phyloP scores from a whole-genome alignment of 1,140 invertebrate species.

The Laodelphax striatellus region DNA sequence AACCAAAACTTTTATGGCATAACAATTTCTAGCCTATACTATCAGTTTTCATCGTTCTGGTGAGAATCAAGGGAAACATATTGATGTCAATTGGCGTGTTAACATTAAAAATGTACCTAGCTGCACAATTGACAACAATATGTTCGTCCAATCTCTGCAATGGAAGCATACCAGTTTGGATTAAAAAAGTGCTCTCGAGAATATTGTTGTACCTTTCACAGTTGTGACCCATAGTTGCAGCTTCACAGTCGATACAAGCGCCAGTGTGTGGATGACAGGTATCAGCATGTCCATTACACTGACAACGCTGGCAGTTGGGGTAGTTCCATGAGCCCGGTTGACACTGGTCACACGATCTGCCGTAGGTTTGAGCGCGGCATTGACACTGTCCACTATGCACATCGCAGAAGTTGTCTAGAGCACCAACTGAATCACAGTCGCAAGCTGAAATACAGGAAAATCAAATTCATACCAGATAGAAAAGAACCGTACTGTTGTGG shows the following conservation, averaged over 20 bases:
- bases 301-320: conserved; percentile 86
- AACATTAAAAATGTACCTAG: too few species aligned
- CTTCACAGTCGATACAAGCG: conserved; percentile 78
- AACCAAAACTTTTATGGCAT: too few species aligned
- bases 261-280: conserved; percentile 86
- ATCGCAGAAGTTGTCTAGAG: conserved; percentile 93
- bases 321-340: conserved; percentile 93
- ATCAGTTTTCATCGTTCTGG: too few species aligned
- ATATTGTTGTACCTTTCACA: conserved; percentile 56
- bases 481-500: too few species aligned
- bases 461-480: too few species aligned
- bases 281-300: conserved; percentile 95
- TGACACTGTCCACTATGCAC: conserved; percentile 84
- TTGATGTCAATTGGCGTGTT: too few species aligned
- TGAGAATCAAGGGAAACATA: too few species aligned
- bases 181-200: background rate
- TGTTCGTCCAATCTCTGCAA: too few species aligned
- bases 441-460: conserved; percentile 53
- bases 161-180: too few species aligned
- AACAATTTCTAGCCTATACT: too few species aligned
- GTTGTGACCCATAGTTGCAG: conserved; percentile 74
- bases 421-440: conserved; percentile 90
- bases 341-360: conserved; percentile 86
- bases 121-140: too few species aligned
- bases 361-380: conserved; percentile 88